A percentile compares a stretch with the other conserved stretches of the same genome.
phyloP scores from a whole-genome alignment of 2,888 invertebrate species.

The Camponotus fellah region DNA sequence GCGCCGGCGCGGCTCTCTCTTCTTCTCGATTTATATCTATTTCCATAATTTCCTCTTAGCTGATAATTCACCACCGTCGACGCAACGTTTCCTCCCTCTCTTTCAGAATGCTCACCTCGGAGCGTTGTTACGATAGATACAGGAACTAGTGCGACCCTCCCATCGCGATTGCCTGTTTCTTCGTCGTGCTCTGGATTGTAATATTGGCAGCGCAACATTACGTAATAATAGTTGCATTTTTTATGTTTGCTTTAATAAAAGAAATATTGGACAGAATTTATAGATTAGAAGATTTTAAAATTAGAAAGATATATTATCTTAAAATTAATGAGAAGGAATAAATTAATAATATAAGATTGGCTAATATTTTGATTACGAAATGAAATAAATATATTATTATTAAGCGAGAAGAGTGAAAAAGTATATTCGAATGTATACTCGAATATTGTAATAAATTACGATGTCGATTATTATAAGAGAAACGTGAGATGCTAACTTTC shows the following conservation, averaged over 20 bases:
- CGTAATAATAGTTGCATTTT: neutral
- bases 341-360: neutral
- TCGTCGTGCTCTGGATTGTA: conserved; percentile 16
- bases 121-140: conserved; percentile 57
- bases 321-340: neutral
- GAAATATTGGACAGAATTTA: neutral
- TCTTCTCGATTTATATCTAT: conserved; percentile 84
- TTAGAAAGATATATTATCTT: neutral
- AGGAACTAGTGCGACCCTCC: neutral
- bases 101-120: conserved; percentile 27
- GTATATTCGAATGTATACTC: neutral
- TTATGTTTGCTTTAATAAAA: neutral
- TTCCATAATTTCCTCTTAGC: conserved; percentile 85
- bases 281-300: neutral
- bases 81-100: conserved; percentile 65
- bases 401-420: neutral
- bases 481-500: neutral
- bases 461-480: neutral
- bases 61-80: conserved; percentile 81
- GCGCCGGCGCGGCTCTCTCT: conserved; percentile 56
- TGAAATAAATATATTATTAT: neutral
- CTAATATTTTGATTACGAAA: neutral
- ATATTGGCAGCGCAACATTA: neutral
- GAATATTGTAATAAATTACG: neutral
- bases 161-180: neutral